Evolutionary conservation across 2,888 invertebrate genomes (phyloP), one percentile per base, ranked within the genome.

Genomic region (Anagyrus pseudococci): DNA sequence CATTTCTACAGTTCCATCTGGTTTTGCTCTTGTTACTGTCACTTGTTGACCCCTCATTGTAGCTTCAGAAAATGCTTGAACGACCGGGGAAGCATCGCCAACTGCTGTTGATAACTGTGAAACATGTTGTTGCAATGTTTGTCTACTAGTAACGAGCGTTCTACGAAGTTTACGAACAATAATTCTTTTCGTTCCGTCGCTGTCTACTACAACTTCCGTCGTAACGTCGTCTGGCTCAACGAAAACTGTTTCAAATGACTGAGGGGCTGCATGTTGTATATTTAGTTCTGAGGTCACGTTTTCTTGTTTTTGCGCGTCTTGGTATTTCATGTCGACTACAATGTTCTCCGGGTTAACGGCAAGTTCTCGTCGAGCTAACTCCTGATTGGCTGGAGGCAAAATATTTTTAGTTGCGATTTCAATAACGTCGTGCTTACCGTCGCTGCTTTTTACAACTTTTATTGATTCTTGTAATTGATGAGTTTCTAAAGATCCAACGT

Each of bases 191-290:
- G 90, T 90, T 4, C 93, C 93, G 76, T 93, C 92, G 19, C 92
- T 87, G 72, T 91, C 92, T 0, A 88, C 86, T 0, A 89, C 86
- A 2, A 92, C 89, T 81, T 91, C 90, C 0, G 92, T 93, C 0
- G 90, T 92, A 1, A 92, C 90, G 76, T 92, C 90, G 77, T 91
- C 92, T 0, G 93, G 93, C 77, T 93, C 92, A 0, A 90, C 87
- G 76, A 93, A 87, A 4, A 92, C 85, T 0, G 93, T 92, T 80
- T 93, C 92, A 73, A 92, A 93, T 0, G 91, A 86, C 71, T 91
- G 89, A 0, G 91, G 90, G 29, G 88, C 82, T 53, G 88, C 87
- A 74, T 90, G 91, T 8, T 87, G 84, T 37, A 92, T 90, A 71
- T 87, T 89, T 17, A 93, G 77, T 72, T 91, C 88, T 0, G 91